Conservation (phyloP, 2,888 invertebrate species). For the Salpingus planirostris region DNA sequence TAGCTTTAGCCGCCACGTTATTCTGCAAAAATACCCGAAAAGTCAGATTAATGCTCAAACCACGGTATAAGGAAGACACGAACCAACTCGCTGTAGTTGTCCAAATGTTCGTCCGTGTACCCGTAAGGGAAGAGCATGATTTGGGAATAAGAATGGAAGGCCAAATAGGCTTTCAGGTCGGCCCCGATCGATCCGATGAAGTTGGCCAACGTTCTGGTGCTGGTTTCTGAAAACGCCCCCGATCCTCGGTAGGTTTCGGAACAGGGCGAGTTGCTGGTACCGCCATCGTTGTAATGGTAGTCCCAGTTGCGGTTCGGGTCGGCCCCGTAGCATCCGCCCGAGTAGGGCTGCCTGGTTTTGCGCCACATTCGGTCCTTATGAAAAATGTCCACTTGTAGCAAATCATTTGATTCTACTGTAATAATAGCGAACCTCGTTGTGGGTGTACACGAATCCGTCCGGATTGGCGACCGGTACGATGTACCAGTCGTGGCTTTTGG, state of each 20-base stretch:
- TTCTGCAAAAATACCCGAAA: too few species aligned
- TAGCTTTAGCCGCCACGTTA: constrained; percentile 27
- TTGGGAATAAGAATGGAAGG: constrained; percentile 69
- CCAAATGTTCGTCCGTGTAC: constrained; percentile 48
- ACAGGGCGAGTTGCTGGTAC: constrained; percentile 48
- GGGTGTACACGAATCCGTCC: constrained; percentile 64
- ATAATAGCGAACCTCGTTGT: too few species aligned
- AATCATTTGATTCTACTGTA: not conserved
- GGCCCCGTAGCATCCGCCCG: constrained; percentile 50
- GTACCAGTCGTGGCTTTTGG: constrained; percentile 64
- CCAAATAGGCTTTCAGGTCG: constrained; percentile 48
- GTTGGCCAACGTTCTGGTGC: constrained; percentile 47
- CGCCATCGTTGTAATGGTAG: constrained; percentile 55
- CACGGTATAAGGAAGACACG: constrained; percentile 17
- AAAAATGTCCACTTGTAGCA: not conserved
- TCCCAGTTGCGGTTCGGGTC: constrained; percentile 76
- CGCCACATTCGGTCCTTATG: constrained; percentile 59
- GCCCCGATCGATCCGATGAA: constrained; percentile 42
- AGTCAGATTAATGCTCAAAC: too few species aligned
- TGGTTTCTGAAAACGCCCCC: constrained; percentile 61
- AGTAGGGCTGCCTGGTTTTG: constrained; percentile 50
- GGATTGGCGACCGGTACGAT: constrained; percentile 65
- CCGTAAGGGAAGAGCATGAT: constrained; percentile 62
- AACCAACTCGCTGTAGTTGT: constrained; percentile 52
- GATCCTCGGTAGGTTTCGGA: constrained; percentile 58